Evolutionary conservation across 2,797 vertebrate species (phyloP).

Genomic region (Notamacropus eugenii): DNA sequence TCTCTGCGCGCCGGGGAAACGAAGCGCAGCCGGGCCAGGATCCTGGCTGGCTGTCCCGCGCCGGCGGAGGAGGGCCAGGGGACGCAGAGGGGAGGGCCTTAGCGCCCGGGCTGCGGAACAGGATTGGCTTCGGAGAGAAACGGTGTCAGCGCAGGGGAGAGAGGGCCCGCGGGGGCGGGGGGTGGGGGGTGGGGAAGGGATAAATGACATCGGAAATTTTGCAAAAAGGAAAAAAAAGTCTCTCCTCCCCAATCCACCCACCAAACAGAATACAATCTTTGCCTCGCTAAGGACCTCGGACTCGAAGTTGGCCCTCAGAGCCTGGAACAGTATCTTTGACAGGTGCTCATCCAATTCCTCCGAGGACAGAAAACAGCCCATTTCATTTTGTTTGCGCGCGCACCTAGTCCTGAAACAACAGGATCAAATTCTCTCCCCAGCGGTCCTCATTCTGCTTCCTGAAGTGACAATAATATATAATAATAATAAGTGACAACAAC

Average conservation of each 20-base stretch:
- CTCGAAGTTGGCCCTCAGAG: not conserved
- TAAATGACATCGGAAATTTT: not conserved
- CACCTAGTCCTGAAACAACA: not conserved
- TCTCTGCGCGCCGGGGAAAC: not conserved
- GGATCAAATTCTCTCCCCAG: not conserved
- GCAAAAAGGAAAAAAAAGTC: slow-evolving; percentile 20
- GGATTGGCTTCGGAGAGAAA: not conserved
- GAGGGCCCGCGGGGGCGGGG: not conserved
- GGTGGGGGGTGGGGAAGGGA: not conserved
- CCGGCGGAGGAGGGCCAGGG: slow-evolving; percentile 10
- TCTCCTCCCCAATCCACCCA: not conserved
- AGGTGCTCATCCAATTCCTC: not conserved
- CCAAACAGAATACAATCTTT: not conserved
- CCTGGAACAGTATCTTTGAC: not conserved
- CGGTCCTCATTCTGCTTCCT: not conserved
- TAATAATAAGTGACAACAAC: not conserved
- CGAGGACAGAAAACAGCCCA: not conserved
- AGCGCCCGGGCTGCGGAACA: not conserved
- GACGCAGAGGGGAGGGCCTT: not conserved
- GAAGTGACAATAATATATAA: not conserved
- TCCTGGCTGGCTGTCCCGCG: slow-evolving; percentile 20
- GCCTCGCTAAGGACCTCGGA: not conserved
- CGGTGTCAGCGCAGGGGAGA: not conserved
- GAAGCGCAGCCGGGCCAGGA: slow-evolving; percentile 18
- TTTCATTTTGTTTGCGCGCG: not conserved